phyloP scores from a whole-genome alignment of 2,888 invertebrate genomes.

The Drosophila atroscutellata region DNA sequence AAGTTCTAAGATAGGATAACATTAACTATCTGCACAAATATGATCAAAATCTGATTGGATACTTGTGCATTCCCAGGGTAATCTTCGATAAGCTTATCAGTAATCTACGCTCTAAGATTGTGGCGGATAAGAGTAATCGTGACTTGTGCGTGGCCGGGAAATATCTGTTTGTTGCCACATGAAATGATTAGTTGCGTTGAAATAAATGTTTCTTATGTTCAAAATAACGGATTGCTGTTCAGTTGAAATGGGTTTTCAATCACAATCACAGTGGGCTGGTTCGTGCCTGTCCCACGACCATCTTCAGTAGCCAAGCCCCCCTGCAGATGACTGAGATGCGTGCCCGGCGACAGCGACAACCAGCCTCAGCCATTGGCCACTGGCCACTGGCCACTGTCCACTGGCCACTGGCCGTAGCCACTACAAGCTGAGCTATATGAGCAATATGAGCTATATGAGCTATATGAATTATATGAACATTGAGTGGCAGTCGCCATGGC shows the following conservation, averaged over 20 bases:
- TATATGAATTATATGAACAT: not conserved
- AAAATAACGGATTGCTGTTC: not conserved
- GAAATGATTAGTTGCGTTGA: not conserved
- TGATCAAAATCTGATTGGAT: not conserved
- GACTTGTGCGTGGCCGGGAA: not conserved
- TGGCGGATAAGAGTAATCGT: too few relatives aligned
- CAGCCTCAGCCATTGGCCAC: not conserved
- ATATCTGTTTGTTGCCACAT: not conserved
- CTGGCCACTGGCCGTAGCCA: not conserved
- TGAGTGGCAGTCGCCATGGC: not conserved
- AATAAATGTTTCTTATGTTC: not conserved
- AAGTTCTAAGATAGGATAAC: not conserved
- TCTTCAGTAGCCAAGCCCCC: not conserved
- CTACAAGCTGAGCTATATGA: not conserved
- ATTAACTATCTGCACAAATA: too few relatives aligned
- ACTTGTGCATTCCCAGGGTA: too few relatives aligned
- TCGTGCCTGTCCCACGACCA: conserved; percentile 1
- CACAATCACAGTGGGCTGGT: not conserved
- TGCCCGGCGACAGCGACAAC: not conserved
- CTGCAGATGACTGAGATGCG: not conserved
- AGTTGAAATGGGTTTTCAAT: not conserved
- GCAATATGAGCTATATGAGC: not conserved
- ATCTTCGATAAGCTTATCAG: not conserved
- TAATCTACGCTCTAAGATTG: not conserved
- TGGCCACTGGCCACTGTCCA: not conserved